A percentile compares a stretch with the other conserved stretches of the same genome.
These are phyloP conservation scores for Sceloporus tristichus DNA, from an alignment of 2,113 vertebrate genomes.

Conservation along the genomic window DNA sequence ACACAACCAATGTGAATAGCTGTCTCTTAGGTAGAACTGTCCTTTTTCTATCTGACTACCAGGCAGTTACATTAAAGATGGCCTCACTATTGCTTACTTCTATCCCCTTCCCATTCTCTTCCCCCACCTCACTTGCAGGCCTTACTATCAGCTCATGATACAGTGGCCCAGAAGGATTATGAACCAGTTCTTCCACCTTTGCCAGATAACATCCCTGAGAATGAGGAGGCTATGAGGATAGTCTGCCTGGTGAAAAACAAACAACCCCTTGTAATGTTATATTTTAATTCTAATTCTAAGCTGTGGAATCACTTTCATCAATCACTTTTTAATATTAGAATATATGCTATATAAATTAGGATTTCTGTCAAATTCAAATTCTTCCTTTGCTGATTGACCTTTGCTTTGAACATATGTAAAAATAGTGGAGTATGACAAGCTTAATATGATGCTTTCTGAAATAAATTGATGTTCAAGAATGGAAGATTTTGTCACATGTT, in stretches of 20 bases:
- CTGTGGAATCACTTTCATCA: background rate
- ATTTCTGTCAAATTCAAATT: background rate
- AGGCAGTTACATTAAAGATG: background rate
- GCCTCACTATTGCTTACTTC: background rate
- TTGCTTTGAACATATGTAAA: background rate
- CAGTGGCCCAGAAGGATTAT: conserved; percentile 92
- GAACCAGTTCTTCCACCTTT: conserved; percentile 90
- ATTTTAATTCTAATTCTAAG: conserved; percentile 19
- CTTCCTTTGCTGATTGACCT: background rate
- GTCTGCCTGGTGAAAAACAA: conserved; percentile 98
- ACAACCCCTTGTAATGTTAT: conserved; percentile 90
- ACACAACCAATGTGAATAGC: background rate
- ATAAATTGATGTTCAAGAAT: background rate
- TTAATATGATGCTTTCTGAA: background rate
- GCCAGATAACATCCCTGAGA: conserved; percentile 88
- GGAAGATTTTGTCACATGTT: background rate
- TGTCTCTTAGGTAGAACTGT: background rate
- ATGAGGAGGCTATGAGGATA: conserved; percentile 93
- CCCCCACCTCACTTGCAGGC: conserved; percentile 77
- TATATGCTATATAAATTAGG: background rate
- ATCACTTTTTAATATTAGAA: background rate
- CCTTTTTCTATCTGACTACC: background rate
- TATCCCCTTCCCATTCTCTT: background rate
- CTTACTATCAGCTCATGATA: conserved; percentile 91
- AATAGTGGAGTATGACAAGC: background rate